These are phyloP conservation scores for Cotesia vestalis DNA, from an alignment of 1,140 invertebrate genomes.

Conservation along the genomic window DNA sequence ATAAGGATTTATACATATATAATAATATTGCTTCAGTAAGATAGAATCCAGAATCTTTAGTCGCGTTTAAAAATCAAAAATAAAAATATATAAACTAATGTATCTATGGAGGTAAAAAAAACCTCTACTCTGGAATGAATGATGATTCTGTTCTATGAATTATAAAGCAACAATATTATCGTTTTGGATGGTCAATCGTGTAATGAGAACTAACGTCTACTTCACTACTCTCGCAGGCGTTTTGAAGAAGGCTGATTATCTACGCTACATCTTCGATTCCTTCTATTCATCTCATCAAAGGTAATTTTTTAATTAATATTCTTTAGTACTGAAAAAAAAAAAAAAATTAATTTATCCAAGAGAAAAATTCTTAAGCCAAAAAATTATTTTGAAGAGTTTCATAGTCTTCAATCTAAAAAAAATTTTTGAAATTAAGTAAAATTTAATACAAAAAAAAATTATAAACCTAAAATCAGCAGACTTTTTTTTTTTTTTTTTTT, in stretches of 20 bases:
- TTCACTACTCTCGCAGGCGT: conserved; percentile 60
- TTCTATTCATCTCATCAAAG: conserved; percentile 5
- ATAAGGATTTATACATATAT: background rate
- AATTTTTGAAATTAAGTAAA: too few species aligned
- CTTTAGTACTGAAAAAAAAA: conserved; percentile 1
- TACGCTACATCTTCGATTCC: conserved; percentile 32
- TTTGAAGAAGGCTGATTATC: conserved; percentile 45
- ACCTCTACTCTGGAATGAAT: conserved; percentile 18
- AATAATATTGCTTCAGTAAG: conserved; percentile 7
- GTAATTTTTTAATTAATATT: background rate
- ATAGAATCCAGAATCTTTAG: background rate
- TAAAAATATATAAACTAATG: too few species aligned
- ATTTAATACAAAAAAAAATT: too few species aligned
- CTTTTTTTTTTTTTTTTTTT: too few species aligned
- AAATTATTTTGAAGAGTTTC: too few species aligned
- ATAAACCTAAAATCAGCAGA: too few species aligned
- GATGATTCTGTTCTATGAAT: conserved; percentile 27
- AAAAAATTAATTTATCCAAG: background rate
- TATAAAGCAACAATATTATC: conserved; percentile 43
- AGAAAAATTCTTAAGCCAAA: too few species aligned
- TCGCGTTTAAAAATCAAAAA: conserved; percentile 2
- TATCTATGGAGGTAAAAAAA: background rate
- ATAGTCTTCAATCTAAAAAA: too few species aligned
- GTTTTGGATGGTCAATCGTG: conserved; percentile 53
- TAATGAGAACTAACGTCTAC: conserved; percentile 60